phyloP scores from a whole-genome alignment of 1,140 invertebrate species.

The Trichonephila clavipes region DNA sequence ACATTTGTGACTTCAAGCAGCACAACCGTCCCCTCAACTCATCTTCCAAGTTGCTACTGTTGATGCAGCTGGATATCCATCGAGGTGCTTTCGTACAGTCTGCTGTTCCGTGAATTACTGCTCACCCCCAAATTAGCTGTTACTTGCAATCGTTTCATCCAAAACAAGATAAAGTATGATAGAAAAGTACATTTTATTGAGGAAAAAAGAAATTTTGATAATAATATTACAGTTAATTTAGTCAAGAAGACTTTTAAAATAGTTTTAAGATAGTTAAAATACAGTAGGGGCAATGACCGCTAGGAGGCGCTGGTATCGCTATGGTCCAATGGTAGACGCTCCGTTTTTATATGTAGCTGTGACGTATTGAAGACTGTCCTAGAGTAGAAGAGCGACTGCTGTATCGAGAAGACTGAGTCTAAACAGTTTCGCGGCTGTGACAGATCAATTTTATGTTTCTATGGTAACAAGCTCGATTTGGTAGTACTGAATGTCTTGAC shows the following conservation, averaged over 20 bases:
- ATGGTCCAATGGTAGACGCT: conserved; percentile 70
- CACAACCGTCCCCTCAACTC: background rate
- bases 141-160: background rate
- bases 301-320: conserved; percentile 41
- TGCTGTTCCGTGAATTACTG: conserved; percentile 24
- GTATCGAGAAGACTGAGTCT: conserved; percentile 77
- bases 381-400: conserved; percentile 70
- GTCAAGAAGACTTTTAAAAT: background rate
- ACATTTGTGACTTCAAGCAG: background rate
- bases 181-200: background rate
- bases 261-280: conserved; percentile 54
- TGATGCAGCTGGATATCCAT: conserved; percentile 73
- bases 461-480: conserved; percentile 82
- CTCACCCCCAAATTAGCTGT: background rate
- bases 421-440: conserved; percentile 80
- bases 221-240: background rate
- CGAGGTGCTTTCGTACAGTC: conserved; percentile 71
- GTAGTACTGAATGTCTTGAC: conserved; percentile 83
- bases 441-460: conserved; percentile 82
- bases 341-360: conserved; percentile 72
- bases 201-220: background rate
- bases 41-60: conserved; percentile 55
- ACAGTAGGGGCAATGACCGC: conserved; percentile 38
- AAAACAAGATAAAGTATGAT: background rate
- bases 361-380: conserved; percentile 68